Evolutionary conservation across 2,888 invertebrate genomes (phyloP).

Genomic region (Rhopalosiphum nymphaeae): DNA sequence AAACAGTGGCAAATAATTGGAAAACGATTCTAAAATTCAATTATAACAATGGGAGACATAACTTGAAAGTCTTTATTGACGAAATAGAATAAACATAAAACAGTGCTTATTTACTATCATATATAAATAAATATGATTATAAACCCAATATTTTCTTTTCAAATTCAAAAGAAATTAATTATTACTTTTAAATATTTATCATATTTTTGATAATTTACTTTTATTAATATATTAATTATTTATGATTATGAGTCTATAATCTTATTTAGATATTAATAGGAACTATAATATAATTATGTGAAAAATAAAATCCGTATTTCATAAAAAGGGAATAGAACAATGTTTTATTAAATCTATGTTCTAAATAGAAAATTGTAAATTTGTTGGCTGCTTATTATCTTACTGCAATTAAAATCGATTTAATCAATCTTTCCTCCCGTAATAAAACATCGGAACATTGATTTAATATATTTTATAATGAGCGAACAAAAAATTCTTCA

Average conservation of each 20-base stretch:
- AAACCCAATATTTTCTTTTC: too few species aligned
- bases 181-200: too few species aligned
- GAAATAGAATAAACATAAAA: too few species aligned
- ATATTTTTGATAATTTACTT: too few species aligned
- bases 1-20: not conserved
- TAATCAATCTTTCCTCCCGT: not conserved
- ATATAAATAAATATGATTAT: too few species aligned
- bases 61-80: too few species aligned
- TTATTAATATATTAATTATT: too few species aligned
- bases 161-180: too few species aligned
- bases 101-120: too few species aligned
- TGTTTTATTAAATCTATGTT: not conserved
- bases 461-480: not conserved
- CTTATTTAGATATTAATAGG: too few species aligned
- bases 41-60: not conserved
- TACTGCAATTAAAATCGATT: not conserved
- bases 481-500: not conserved
- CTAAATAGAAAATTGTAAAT: not conserved
- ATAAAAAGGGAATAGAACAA: accelerated
- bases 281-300: not conserved
- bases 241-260: too few species aligned
- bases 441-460: not conserved
- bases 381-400: not conserved
- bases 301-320: not conserved
- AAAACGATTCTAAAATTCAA: not conserved